Percentiles rank a stretch among this genome's conserved stretches.
Evolutionary conservation across 1,140 invertebrate species (phyloP).

Genomic region (Drosophila mayri): DNA sequence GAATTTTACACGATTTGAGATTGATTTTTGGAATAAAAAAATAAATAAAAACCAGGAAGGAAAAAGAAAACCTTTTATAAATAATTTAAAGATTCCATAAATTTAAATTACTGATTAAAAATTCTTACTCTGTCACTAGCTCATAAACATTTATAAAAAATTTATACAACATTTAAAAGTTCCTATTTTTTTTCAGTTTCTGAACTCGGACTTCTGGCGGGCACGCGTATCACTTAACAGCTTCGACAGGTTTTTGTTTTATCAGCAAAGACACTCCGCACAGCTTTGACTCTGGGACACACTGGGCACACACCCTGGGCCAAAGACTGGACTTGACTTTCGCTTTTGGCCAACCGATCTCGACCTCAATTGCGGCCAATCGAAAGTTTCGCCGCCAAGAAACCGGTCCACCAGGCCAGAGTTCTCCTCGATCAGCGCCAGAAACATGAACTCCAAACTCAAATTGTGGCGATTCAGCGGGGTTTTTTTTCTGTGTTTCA

Average conservation of each 20-base stretch:
- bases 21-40: too few species aligned
- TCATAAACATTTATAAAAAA: too few species aligned
- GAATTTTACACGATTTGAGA: too few species aligned
- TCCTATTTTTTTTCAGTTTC: too few species aligned
- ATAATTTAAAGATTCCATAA: too few species aligned
- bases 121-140: too few species aligned
- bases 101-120: too few species aligned
- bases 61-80: too few species aligned
- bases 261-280: slow-evolving; percentile 10
- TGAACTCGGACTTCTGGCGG: slow-evolving; percentile 7
- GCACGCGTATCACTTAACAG: slow-evolving; percentile 16
- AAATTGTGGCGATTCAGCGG: slow-evolving; percentile 34
- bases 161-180: too few species aligned
- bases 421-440: slow-evolving; percentile 16
- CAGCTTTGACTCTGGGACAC: too few species aligned
- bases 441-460: slow-evolving; percentile 24
- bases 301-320: slow-evolving; percentile 18
- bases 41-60: too few species aligned
- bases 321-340: slow-evolving; percentile 48
- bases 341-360: slow-evolving; percentile 47
- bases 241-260: slow-evolving; percentile 36
- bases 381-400: slow-evolving; percentile 57
- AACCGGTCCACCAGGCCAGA: slow-evolving; percentile 60
- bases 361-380: slow-evolving; percentile 56
- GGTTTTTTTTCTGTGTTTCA: not conserved